Conservation (phyloP, 2,888 invertebrate species). For the Eugnorisma glareosa region DNA sequence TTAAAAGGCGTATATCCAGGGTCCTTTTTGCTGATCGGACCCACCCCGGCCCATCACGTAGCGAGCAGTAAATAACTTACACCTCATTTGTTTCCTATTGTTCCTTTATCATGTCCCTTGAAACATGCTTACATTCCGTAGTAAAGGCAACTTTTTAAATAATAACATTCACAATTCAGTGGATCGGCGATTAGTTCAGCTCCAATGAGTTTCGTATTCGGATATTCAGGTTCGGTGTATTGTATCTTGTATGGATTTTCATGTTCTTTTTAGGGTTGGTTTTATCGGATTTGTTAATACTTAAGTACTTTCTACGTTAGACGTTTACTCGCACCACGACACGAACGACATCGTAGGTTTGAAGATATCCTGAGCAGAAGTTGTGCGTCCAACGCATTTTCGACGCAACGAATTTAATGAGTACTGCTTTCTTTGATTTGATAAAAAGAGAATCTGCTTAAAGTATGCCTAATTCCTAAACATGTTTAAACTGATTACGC, state of each 20-base stretch:
- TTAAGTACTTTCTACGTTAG: neutral
- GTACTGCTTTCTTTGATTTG: neutral
- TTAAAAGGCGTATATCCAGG: conserved; percentile 60
- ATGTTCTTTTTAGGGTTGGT: conserved; percentile 14
- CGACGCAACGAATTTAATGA: neutral
- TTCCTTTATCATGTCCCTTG: conserved; percentile 79
- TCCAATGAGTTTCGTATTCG: conserved; percentile 54
- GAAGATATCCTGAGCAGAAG: neutral
- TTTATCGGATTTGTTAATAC: conserved; percentile 19
- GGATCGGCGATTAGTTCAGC: conserved; percentile 59
- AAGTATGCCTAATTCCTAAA: neutral
- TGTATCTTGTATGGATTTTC: conserved; percentile 15
- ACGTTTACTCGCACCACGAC: neutral
- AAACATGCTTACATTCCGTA: conserved; percentile 67
- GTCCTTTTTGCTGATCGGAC: conserved; percentile 59
- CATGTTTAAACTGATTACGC: conserved; percentile 3
- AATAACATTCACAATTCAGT: conserved; percentile 63
- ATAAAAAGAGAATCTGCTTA: neutral
- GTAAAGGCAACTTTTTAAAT: conserved; percentile 59
- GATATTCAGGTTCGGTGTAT: conserved; percentile 5
- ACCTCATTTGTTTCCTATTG: conserved; percentile 86
- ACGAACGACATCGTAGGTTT: neutral
- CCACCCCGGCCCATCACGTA: conserved; percentile 71
- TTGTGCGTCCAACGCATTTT: neutral
- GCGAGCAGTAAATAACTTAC: conserved; percentile 81